Evolutionary conservation across 2,797 vertebrate species (phyloP), one percentile per base, ranked within the genome.

Genomic region (Chrosomus eos): DNA sequence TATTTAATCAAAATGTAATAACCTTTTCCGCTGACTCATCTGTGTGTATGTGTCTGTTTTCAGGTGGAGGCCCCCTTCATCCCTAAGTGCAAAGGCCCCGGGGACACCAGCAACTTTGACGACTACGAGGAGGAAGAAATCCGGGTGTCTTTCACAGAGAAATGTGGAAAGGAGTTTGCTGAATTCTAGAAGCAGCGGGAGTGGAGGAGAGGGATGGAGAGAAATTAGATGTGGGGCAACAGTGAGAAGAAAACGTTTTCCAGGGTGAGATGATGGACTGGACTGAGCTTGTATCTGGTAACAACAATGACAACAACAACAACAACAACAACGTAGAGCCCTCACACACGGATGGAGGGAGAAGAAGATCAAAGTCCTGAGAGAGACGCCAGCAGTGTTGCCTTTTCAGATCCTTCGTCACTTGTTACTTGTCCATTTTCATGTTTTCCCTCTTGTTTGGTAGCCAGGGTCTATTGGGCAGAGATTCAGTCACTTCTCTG

Each of bases 61-160:
- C 90, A 97, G 96, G 96, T 98, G 91, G 97, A 98, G 92, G 97
- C 97, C 86, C 97, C 97, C 82, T 98, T 98, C 93, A 97, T 98
- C 93, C 97, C 97, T 58, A 98, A 98, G 94, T 98, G 96, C 94
- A 98, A 97, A 96, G 97, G 97, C 90, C 96, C 97, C 0, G 97
- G 97, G 1, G 97, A 98, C 94, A 97, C 97, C 11, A 98, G 97
- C 96, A 98, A 98, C 95, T 98, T 98, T 48, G 97, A 98, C 3
- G 97, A 98, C 93, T 98, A 98, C 68, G 97, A 98, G 85, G 97
- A 98, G 90, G 97, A 98, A 91, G 97, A 97, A 90, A 97, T 98
- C 94, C 89, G 96, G 91, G 95, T 98, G 89, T 98, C 97, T 91
- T 95, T 97, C 94, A 96, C 95, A 82, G 97, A 98, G 93, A 98